Conservation (phyloP, 2,888 invertebrate species). For the Hartigia nigra region DNA sequence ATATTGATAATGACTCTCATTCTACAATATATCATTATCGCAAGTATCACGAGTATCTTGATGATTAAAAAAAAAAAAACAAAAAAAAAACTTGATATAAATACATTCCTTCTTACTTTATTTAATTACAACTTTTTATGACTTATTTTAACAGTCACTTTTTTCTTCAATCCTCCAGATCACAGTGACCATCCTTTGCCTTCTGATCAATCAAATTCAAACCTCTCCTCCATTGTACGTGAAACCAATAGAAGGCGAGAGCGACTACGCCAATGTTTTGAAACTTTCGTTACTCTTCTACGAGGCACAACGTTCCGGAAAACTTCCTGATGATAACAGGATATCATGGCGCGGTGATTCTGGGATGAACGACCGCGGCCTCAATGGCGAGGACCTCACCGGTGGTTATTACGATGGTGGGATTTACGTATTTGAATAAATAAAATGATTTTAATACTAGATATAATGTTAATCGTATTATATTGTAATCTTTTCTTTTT, state of each 20-base stretch:
- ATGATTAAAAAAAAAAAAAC: not conserved
- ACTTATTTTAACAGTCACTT: no score
- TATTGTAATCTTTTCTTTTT: not conserved
- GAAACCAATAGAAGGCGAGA: slow-evolving; percentile 38
- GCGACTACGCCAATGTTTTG: slow-evolving; percentile 67
- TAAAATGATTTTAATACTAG: slow-evolving; percentile 10
- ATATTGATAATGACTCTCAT: not conserved
- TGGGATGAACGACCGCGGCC: slow-evolving; percentile 67
- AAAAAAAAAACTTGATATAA: no score
- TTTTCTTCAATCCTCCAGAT: not conserved
- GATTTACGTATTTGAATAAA: slow-evolving; percentile 14
- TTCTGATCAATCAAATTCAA: slow-evolving; percentile 19
- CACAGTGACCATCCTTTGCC: not conserved
- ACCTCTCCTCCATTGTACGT: slow-evolving; percentile 28
- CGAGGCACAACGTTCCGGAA: slow-evolving; percentile 71
- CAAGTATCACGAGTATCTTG: not conserved
- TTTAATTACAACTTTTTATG: no score
- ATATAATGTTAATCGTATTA: not conserved
- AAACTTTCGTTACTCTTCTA: slow-evolving; percentile 69
- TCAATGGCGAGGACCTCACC: slow-evolving; percentile 68
- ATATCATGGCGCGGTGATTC: slow-evolving; percentile 70
- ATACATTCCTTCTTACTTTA: not conserved
- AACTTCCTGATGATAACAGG: slow-evolving; percentile 67
- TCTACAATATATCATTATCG: not conserved
- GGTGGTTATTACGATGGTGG: slow-evolving; percentile 72